phyloP scores from a whole-genome alignment of 2,113 vertebrate genomes.

The Myxocyprinus asiaticus region DNA sequence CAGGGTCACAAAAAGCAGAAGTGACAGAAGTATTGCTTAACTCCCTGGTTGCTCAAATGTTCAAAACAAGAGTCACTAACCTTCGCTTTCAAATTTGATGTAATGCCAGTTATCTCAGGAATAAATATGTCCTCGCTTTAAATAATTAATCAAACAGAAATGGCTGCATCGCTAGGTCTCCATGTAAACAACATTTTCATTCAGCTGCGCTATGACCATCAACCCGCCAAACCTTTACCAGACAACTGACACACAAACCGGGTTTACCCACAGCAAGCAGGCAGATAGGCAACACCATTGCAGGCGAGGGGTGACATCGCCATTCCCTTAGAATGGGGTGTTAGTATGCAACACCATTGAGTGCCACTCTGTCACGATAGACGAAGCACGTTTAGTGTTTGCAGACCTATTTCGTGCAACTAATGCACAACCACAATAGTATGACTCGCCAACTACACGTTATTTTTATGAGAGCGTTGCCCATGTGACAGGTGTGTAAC shows the following conservation, averaged over 20 bases:
- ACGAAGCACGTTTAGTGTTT: not conserved
- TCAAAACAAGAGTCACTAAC: conserved; percentile 79
- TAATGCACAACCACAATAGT: too few species aligned
- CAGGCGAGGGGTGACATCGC: conserved; percentile 70
- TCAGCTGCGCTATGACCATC: conserved; percentile 52
- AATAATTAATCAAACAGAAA: conserved; percentile 24
- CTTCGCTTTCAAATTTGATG: conserved; percentile 56
- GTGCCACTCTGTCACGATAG: not conserved
- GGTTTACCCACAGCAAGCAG: conserved; percentile 43
- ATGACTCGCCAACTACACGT: not conserved
- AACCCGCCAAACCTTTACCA: conserved; percentile 45
- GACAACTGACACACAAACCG: conserved; percentile 59
- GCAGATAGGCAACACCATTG: conserved; percentile 75
- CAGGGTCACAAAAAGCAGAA: conserved; percentile 52
- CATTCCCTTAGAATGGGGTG: conserved; percentile 61
- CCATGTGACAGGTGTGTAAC: conserved; percentile 72
- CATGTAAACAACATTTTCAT: conserved; percentile 52
- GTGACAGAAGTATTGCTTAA: conserved; percentile 55
- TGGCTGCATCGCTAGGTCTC: not conserved
- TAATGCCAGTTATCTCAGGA: conserved; percentile 32
- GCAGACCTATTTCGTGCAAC: not conserved
- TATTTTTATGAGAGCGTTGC: conserved; percentile 20
- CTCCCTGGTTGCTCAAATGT: conserved; percentile 59
- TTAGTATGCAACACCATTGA: conserved; percentile 16
- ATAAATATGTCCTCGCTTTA: conserved; percentile 51